Conservation (phyloP, 2,888 invertebrate species). For the Lomographa bimaculata region DNA sequence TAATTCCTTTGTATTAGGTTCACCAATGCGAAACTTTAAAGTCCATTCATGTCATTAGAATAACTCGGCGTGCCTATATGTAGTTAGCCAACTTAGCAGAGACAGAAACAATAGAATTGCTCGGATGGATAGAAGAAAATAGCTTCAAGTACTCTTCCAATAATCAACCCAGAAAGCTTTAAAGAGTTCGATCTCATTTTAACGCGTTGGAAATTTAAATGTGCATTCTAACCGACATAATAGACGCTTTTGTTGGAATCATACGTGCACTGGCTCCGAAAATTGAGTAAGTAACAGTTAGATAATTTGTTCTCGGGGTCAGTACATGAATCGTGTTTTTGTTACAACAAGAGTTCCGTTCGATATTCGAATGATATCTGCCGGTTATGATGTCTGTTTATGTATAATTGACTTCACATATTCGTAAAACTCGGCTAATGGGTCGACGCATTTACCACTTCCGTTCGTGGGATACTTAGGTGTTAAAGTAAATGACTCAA, state of each 20-base stretch:
- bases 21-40: conserved; percentile 53
- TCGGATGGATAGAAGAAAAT: conserved; percentile 26
- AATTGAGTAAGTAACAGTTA: conserved; percentile 67
- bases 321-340: conserved; percentile 58
- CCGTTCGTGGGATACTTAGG: conserved; percentile 31
- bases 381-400: conserved; percentile 38
- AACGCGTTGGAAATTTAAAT: conserved; percentile 46
- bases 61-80: conserved; percentile 20
- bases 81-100: conserved; percentile 27
- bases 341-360: conserved; percentile 56
- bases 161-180: conserved; percentile 45
- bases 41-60: conserved; percentile 43
- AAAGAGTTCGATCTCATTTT: conserved; percentile 44
- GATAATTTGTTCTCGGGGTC: conserved; percentile 62
- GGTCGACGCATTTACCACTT: conserved; percentile 44
- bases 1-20: conserved; percentile 55
- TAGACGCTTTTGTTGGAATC: conserved; percentile 47
- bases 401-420: conserved; percentile 51
- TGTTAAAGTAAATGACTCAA: conserved; percentile 38
- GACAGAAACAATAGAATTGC: conserved; percentile 38
- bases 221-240: conserved; percentile 45
- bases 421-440: conserved; percentile 54
- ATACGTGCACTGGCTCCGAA: conserved; percentile 51
- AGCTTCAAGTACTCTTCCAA: conserved; percentile 22
- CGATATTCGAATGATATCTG: conserved; percentile 40